Conservation (phyloP, 2,888 invertebrate species). For the Ptychoptera albimana region DNA sequence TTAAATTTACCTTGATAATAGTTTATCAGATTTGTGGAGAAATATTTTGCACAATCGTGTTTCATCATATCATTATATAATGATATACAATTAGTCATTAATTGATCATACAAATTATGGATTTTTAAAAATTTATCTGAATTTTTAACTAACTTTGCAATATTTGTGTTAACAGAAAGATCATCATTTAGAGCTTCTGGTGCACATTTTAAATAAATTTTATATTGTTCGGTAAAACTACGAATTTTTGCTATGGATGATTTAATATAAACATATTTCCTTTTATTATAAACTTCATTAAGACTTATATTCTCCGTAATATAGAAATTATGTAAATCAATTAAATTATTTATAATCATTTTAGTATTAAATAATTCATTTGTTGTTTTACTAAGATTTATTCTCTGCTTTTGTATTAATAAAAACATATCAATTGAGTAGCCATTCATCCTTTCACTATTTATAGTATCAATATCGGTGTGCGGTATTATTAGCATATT, state of each 20-base stretch:
- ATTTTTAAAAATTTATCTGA: background rate
- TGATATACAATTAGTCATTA: background rate
- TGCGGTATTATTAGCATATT: conserved; percentile 41
- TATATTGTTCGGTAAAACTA: conserved; percentile 47
- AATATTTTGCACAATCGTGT: background rate
- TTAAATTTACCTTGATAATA: background rate
- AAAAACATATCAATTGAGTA: conserved; percentile 63
- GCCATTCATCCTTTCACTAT: conserved; percentile 74
- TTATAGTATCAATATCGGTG: conserved; percentile 62
- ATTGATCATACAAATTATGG: background rate
- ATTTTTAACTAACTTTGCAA: background rate
- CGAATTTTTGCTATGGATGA: conserved; percentile 18
- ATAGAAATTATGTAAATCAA: conserved; percentile 3
- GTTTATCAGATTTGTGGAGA: background rate
- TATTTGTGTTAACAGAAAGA: background rate
- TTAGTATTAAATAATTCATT: conserved; percentile 40
- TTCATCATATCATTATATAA: background rate
- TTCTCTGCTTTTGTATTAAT: conserved; percentile 48
- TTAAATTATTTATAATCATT: conserved; percentile 25
- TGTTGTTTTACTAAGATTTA: conserved; percentile 39
- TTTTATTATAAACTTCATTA: conserved; percentile 7
- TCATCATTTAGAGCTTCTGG: conserved; percentile 24
- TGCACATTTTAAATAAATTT: conserved; percentile 45
- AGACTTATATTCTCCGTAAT: conserved; percentile 11
- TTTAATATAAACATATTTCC: conserved; percentile 12